Evolutionary conservation across 2,797 vertebrate species (phyloP).

Genomic region (Naso thynnoides): DNA sequence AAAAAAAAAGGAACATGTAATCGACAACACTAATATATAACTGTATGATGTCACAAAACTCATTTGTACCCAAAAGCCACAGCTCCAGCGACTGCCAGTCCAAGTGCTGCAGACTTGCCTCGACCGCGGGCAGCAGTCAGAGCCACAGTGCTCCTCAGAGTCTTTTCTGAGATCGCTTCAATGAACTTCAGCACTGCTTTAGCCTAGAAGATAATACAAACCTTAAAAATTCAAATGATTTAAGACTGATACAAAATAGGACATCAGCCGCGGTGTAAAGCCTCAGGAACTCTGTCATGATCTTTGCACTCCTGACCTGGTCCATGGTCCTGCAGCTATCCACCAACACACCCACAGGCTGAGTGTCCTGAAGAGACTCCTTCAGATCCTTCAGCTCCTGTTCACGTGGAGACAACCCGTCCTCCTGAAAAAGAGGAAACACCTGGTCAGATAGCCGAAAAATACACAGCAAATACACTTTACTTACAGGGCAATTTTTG

Average conservation of each 20-base stretch:
- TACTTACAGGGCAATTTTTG: neutral
- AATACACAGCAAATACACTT: too few relatives aligned
- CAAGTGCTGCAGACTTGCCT: constrained; percentile 96
- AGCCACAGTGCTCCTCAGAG: constrained; percentile 93
- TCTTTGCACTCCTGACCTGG: constrained; percentile 85
- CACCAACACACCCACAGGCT: constrained; percentile 95
- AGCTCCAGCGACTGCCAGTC: constrained; percentile 93
- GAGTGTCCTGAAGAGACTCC: constrained; percentile 94
- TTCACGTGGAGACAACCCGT: constrained; percentile 85
- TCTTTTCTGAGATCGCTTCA: constrained; percentile 98
- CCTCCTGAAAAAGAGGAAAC: constrained; percentile 82
- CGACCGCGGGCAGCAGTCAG: constrained; percentile 95
- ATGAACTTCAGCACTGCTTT: constrained; percentile 96
- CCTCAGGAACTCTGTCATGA: neutral
- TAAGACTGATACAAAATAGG: neutral
- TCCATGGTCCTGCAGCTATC: constrained; percentile 95
- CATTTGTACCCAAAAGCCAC: constrained; percentile 93
- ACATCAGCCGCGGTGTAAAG: neutral
- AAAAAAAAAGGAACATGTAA: neutral
- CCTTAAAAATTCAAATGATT: neutral
- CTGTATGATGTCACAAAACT: neutral
- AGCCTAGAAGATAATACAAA: constrained; percentile 81
- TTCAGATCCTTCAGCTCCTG: constrained; percentile 93
- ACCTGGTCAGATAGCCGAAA: neutral
- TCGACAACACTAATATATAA: neutral